A percentile compares a stretch with the other conserved stretches of the same genome.
phyloP scores from a whole-genome alignment of 2,113 vertebrate genomes.

The Dromas ardeola region DNA sequence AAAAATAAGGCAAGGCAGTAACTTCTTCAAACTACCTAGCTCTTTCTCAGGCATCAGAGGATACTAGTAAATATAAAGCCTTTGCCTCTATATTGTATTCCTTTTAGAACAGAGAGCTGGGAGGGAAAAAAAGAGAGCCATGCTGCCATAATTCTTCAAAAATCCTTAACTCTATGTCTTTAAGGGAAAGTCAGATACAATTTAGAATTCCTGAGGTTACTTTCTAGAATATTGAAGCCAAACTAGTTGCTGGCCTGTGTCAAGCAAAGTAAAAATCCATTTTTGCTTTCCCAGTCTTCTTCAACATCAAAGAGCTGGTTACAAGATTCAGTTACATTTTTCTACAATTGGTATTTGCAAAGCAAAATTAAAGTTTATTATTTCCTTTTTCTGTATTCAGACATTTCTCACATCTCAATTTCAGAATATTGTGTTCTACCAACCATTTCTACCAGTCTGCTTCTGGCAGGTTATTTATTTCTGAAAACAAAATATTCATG shows the following conservation, averaged over 20 bases:
- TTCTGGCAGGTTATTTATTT: background rate
- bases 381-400: background rate
- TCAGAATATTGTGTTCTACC: background rate
- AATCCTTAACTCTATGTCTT: background rate
- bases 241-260: background rate
- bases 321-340: conserved; percentile 6
- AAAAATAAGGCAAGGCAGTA: background rate
- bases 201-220: background rate
- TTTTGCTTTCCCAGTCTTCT: background rate
- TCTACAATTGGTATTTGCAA: background rate
- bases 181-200: background rate
- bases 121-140: background rate
- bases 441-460: background rate
- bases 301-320: background rate
- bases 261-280: background rate
- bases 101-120: background rate
- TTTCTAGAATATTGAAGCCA: background rate
- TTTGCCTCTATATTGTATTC: background rate
- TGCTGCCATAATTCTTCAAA: background rate
- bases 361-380: background rate
- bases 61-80: background rate
- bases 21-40: background rate
- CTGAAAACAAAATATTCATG: background rate
- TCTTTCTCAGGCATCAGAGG: background rate
- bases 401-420: background rate